Evolutionary conservation across 1,140 invertebrate genomes (phyloP).

Genomic region (Magallana ariakensis): DNA sequence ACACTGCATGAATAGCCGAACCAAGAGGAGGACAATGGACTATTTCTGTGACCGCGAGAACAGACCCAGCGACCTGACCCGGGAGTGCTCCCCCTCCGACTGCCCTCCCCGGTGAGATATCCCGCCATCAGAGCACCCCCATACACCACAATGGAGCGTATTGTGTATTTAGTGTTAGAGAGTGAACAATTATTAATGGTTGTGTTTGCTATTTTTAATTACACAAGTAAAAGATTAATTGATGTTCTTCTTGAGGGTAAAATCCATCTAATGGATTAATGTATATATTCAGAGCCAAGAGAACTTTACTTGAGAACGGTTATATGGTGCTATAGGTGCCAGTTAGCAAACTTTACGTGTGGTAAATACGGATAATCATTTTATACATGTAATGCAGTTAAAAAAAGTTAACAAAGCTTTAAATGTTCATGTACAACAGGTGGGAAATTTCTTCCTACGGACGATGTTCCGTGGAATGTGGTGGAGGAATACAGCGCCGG

Average conservation of each 20-base stretch:
- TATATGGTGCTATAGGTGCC: too few species aligned
- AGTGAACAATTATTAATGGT: too few species aligned
- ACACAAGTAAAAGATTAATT: not conserved
- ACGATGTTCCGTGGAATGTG: slow-evolving; percentile 92
- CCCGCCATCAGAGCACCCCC: not conserved
- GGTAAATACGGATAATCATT: too few species aligned
- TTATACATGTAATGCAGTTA: too few species aligned
- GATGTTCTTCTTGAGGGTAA: not conserved
- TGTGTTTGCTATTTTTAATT: not conserved
- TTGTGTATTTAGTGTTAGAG: too few species aligned
- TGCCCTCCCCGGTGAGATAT: not conserved
- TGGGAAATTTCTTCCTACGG: slow-evolving; percentile 94
- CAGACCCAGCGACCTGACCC: not conserved
- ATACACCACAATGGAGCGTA: too few species aligned
- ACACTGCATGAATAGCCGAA: not conserved
- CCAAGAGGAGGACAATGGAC: not conserved
- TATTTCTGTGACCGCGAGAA: not conserved
- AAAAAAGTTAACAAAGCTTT: too few species aligned
- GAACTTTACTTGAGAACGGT: too few species aligned
- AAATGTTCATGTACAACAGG: slow-evolving; percentile 80
- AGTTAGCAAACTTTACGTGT: too few species aligned
- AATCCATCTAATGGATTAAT: too few species aligned
- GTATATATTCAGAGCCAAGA: too few species aligned
- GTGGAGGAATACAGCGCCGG: slow-evolving; percentile 92
- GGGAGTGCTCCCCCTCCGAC: not conserved